Conservation (phyloP, 1,140 invertebrate species). For the Stegodyphus mimosarum region DNA sequence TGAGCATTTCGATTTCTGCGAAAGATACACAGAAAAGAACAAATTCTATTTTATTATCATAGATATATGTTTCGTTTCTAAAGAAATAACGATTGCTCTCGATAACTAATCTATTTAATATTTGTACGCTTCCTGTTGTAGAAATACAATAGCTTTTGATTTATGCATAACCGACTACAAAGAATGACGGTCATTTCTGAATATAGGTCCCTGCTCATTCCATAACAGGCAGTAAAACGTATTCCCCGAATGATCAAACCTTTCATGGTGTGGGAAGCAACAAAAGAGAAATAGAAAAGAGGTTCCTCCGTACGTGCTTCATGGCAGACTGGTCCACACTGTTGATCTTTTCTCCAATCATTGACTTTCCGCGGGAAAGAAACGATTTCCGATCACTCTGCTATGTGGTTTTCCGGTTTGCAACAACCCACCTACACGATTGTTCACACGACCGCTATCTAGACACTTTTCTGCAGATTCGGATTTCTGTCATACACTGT, state of each 20-base stretch:
- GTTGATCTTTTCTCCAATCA: slow-evolving; percentile 33
- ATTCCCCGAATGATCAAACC: neutral
- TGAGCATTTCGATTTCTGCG: too few relatives aligned
- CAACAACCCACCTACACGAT: neutral
- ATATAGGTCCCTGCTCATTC: too few relatives aligned
- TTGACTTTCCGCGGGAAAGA: slow-evolving; percentile 21
- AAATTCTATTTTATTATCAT: too few relatives aligned
- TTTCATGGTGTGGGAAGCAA: neutral
- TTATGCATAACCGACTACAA: too few relatives aligned
- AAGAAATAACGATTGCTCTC: too few relatives aligned
- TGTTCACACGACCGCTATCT: neutral
- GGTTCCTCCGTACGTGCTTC: neutral
- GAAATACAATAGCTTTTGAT: too few relatives aligned
- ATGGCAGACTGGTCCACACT: neutral
- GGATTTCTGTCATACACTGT: neutral
- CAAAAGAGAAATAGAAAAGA: neutral
- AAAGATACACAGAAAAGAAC: too few relatives aligned
- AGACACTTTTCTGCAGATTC: neutral
- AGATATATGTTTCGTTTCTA: too few relatives aligned
- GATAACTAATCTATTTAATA: too few relatives aligned
- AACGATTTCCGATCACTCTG: neutral
- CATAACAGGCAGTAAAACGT: too few relatives aligned
- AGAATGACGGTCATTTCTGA: too few relatives aligned
- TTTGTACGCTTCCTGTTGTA: too few relatives aligned
- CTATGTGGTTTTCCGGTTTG: neutral